Conservation (phyloP, 2,113 vertebrate species). For the Lutjanus erythropterus region DNA sequence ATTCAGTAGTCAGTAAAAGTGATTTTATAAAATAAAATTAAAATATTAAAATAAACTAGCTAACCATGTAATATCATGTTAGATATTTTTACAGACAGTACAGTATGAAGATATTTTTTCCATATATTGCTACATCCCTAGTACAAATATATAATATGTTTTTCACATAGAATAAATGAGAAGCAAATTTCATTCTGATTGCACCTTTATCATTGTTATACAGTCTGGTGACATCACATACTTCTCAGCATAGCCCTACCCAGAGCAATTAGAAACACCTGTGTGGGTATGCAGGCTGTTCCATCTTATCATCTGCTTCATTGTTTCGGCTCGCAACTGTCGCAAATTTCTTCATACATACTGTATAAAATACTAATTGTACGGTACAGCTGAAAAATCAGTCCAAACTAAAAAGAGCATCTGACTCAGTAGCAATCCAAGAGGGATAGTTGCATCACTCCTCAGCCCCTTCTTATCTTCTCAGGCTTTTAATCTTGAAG, state of each 20-base stretch:
- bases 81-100: too few species aligned
- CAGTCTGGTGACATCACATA: background rate
- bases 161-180: too few species aligned
- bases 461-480: conserved; percentile 1
- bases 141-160: too few species aligned
- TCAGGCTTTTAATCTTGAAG: conserved; percentile 9
- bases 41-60: too few species aligned
- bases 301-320: background rate
- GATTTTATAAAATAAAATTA: too few species aligned
- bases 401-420: background rate
- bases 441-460: background rate
- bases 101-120: too few species aligned
- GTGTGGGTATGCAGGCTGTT: too few species aligned
- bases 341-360: background rate
- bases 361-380: background rate
- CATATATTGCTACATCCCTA: too few species aligned
- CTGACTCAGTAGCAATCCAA: background rate
- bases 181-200: too few species aligned
- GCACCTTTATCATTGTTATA: background rate
- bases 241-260: background rate
- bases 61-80: too few species aligned
- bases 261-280: background rate
- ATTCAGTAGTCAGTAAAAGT: too few species aligned
- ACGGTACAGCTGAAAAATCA: background rate
- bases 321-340: background rate